Base-by-base conservation (phyloP, 2,888 invertebrate species). In the Sphaerophoria rueppellii region DNA sequence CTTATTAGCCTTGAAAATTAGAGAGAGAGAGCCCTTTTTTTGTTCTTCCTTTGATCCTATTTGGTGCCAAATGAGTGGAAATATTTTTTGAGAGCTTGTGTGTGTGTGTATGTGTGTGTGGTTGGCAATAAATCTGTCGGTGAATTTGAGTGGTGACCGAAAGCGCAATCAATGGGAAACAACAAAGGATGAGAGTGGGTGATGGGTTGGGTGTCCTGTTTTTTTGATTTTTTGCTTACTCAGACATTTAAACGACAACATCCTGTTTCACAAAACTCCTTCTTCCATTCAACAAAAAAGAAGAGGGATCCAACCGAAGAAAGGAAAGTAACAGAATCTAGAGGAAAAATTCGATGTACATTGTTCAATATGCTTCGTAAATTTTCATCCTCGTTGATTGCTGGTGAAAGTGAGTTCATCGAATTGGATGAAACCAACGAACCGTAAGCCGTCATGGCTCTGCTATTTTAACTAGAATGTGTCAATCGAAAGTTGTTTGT, bases 381-480 rank as follows among this genome's bases (percentile, higher is more conserved):
- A 83, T 80, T 83, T 83, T 83, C 80, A 83, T 83, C 75, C 80
- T 76, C 43, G 80, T 83, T 83, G 80, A 83, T 83, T 83, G 43
- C 43, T 43, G 83, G 83, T 80, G 83, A 80, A 80, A 83, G 80
- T 80, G 80, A 83, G 80, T 83, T 83, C 83, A 83, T 83, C 75
- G 80, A 83, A 83, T 83, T 83, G 83, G 80, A 83, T 72, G 50
- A 80, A 80, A 32, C 55, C 75, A 83, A 83, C 83, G 83, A 76
- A 76, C 83, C 75, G 80, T n/a, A 83, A 61, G 75, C 52, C 67
- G 75, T 80, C 83, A 83, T 80, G 83, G 80, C 71, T 72, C 35
- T 83, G 61, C 75, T 71, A 80, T 83, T 80, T 83, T 83, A 80
- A 83, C 75, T 83, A 83, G 80, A 83, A 83, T 83, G 83, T 83